Conservation (phyloP, 92 coral and sea anemone genomes). For the Phenganax stokvisi region DNA sequence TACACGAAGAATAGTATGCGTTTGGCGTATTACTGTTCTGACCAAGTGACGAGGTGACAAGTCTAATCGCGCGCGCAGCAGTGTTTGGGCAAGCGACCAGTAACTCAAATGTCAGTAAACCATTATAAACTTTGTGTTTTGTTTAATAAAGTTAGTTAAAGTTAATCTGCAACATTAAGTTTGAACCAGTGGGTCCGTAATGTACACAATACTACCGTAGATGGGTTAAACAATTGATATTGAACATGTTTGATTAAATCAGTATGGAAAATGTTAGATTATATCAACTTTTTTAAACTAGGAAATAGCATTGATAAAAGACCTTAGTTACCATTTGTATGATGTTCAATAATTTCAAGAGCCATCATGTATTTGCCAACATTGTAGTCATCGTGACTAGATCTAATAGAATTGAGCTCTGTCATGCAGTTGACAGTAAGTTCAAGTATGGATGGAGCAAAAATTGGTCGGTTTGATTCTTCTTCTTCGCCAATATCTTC, state of each 20-base stretch:
- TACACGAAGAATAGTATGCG: too few relatives aligned
- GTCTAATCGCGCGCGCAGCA: too few relatives aligned
- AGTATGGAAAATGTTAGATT: background rate
- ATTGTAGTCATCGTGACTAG: slow-evolving; percentile 36
- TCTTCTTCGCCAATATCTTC: slow-evolving; percentile 24
- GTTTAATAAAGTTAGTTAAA: slow-evolving; percentile 5
- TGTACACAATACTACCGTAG: background rate
- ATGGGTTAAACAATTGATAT: background rate
- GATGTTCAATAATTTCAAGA: slow-evolving; percentile 41
- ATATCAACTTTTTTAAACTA: background rate
- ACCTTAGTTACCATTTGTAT: background rate
- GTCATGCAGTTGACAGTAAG: slow-evolving; percentile 38
- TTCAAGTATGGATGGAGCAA: slow-evolving; percentile 34
- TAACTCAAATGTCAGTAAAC: too few relatives aligned
- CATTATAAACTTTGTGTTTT: too few relatives aligned
- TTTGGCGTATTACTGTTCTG: too few relatives aligned
- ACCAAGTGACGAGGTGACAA: too few relatives aligned
- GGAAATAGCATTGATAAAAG: background rate
- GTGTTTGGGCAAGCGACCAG: too few relatives aligned
- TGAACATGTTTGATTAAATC: background rate
- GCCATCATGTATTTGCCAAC: slow-evolving; percentile 42
- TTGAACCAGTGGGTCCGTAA: background rate
- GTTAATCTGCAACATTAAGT: background rate
- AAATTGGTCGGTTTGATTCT: slow-evolving; percentile 44
- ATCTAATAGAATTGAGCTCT: slow-evolving; percentile 31